phyloP scores from a whole-genome alignment of 2,113 vertebrate genomes.

The Cephalopholis sonnerati region DNA sequence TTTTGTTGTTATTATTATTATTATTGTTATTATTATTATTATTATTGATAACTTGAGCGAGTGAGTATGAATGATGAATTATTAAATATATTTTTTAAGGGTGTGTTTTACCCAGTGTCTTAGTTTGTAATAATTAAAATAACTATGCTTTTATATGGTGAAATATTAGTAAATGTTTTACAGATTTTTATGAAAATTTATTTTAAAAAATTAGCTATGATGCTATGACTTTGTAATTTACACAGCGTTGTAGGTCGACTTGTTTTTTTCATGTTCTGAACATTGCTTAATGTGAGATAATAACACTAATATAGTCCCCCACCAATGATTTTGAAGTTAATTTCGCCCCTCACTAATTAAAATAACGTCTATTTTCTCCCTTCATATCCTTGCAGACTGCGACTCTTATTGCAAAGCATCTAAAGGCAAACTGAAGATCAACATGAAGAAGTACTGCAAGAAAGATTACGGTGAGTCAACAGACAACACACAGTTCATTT shows the following conservation, averaged over 20 bases:
- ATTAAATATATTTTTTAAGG: not conserved
- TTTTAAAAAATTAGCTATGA: not conserved
- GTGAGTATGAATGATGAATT: not conserved
- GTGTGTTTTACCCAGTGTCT: not conserved
- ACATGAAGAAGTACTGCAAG: constrained; percentile 99
- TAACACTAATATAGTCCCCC: too few species aligned
- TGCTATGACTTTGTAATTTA: not conserved
- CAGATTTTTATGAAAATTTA: not conserved
- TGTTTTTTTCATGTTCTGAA: not conserved
- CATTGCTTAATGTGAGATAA: not conserved
- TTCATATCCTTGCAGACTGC: constrained; percentile 86
- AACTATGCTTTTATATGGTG: too few species aligned
- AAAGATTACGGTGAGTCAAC: constrained; percentile 96
- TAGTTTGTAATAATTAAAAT: not conserved
- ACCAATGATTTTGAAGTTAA: too few species aligned
- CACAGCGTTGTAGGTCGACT: not conserved
- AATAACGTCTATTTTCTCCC: not conserved
- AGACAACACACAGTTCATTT: not conserved
- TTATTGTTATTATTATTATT: not conserved
- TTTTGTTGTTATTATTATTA: not conserved
- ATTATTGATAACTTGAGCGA: not conserved
- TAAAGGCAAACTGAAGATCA: constrained; percentile 98
- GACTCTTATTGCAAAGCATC: constrained; percentile 99
- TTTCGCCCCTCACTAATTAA: not conserved
- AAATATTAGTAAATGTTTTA: not conserved